phyloP scores from a whole-genome alignment of 1,140 invertebrate genomes.

The Trachymyrmex septentrionalis region DNA sequence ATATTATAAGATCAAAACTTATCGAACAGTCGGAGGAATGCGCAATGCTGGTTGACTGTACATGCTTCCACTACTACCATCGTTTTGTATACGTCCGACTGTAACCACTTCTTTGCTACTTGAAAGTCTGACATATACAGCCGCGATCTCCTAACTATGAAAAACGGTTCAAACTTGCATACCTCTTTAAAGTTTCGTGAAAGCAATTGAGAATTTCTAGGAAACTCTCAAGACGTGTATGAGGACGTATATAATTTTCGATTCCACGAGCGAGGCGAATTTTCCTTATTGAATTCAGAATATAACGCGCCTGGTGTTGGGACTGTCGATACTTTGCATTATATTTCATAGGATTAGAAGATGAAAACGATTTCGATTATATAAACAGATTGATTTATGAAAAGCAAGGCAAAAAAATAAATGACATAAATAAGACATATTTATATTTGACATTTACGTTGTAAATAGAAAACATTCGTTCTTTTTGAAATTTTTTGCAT shows the following conservation, averaged over 20 bases:
- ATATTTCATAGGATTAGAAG: constrained; percentile 17
- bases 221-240: constrained; percentile 58
- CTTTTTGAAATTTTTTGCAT: not conserved
- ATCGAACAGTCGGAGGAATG: constrained; percentile 51
- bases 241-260: constrained; percentile 43
- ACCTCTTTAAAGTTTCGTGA: constrained; percentile 65
- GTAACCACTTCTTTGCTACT: constrained; percentile 59
- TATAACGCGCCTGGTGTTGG: not conserved
- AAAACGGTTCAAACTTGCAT: constrained; percentile 67
- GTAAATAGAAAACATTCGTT: not conserved
- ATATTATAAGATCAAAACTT: constrained; percentile 31
- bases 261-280: constrained; percentile 13
- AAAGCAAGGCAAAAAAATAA: not conserved
- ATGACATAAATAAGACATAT: constrained; percentile 7
- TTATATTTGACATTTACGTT: not conserved
- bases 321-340: constrained; percentile 21
- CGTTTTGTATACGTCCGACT: constrained; percentile 48
- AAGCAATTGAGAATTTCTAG: constrained; percentile 67
- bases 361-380: not conserved
- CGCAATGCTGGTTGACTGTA: constrained; percentile 24
- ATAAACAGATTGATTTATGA: constrained; percentile 11
- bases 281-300: constrained; percentile 38
- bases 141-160: constrained; percentile 67
- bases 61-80: not conserved
- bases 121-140: constrained; percentile 63